Base-by-base conservation (phyloP, 2,888 invertebrate species). In the Eupithecia subfuscata region DNA sequence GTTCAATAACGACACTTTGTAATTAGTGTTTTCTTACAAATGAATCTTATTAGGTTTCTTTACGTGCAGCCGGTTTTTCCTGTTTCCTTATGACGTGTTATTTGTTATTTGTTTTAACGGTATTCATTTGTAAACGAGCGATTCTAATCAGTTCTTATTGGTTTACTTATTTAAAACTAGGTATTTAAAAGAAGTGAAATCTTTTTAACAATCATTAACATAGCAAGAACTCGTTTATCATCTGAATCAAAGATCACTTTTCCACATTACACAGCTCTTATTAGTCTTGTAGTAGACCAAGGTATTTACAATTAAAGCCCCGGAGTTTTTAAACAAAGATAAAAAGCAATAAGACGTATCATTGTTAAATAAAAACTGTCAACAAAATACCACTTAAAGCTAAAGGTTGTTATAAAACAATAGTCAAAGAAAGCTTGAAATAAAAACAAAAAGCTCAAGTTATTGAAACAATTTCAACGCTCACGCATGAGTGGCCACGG, bases 391-490 rank as follows among this genome's bases (percentile, higher is more conserved):
- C 64, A 11, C 64, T 64, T 18, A 34, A 34, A 64, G 64, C 64
- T 34, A 64, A 34, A 67, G 34, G 40, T 68, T 68, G 25, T 43
- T 65, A 40, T 25, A 56, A 60, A 83, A 86, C 81, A 83, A 86
- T 82, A 84, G 82, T 81, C 82, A 83, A 88, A 90, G 89, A 88
- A 91, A 92, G 90, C 89, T 92, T 92, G 89, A 91, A 92, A 92
- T 90, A 89, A 91, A 91, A 92, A 93, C 92, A 94, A 93, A 94
- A 93, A 90, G 89, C 84, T 87, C 84, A 92, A 93, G 92, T 92
- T 93, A 93, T 93, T 88, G 91, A 93, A 95, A 94, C 94, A 94
- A 94, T 94, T 95, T 89, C 86, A 90, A 90, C 88, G 88, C 90
- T 90, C 92, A 94, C 92, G 94, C 95, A 92, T 94, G 93, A 94